Evolutionary conservation across 1,140 invertebrate species (phyloP), one percentile per base, ranked within the genome.

Genomic region (Euura saliciscinereae): DNA sequence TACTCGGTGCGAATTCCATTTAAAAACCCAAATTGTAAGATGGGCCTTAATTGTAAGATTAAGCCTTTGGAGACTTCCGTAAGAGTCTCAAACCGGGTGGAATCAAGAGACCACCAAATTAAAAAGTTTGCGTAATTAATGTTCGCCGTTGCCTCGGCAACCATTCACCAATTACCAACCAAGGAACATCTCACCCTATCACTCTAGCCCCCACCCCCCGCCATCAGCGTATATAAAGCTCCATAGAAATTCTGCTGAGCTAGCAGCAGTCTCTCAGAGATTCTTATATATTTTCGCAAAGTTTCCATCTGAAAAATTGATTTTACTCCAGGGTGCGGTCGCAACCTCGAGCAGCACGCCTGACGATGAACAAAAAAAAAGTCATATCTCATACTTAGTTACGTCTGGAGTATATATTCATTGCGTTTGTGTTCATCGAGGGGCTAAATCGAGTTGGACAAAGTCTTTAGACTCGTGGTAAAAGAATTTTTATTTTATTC

Each of bases 201-300:
- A 59, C 51, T 59, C 1, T 3, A 59, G 51, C 51, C 2, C 13
- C 6, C 13, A 59, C 13, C 28, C 28, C 28, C 1, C 28, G 1
- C 28, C 28, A 28, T 28, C 28, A 28, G 28, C 28, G 1, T 59
- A 4, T n/a, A n/a, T 59, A 59, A 59, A 59, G 51, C 51, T n/a
- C 51, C 51, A 59, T 59, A 59, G 51, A 59, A 59, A 59, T 59
- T 59, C 51, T n/a, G 51, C 51, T 3, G 51, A 59, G 51, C 51
- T 59, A 11, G 51, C 51, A 59, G 51, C 51, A 59, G 13, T 59
- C 51, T 59, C 51, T 59, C 51, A 59, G 51, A 59, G 51, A 59
- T 59, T 59, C 51, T 59, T 59, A 59, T 28, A 28, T 28, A 28
- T 59, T 59, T 59, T 59, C 51, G 51, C 51, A 59, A 59, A 59